Evolutionary conservation across 2,888 invertebrate species (phyloP).

Genomic region (Mythimna ferrago): DNA sequence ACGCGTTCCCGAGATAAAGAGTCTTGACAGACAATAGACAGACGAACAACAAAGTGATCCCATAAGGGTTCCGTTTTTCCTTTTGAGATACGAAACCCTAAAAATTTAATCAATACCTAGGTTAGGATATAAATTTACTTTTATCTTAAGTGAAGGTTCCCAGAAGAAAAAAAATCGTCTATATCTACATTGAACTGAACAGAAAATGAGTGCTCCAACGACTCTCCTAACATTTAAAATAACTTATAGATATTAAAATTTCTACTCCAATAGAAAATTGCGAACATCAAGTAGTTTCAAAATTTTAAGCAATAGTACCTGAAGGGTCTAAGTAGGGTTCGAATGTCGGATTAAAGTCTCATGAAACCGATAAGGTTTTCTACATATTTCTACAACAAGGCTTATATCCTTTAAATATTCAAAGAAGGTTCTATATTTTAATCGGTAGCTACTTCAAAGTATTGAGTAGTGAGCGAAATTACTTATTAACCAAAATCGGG

Average conservation of each 20-base stretch:
- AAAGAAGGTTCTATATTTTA: neutral
- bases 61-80: no score
- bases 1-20: no score
- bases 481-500: no score
- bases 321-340: constrained; percentile 10
- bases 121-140: no score
- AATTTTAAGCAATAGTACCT: constrained; percentile 1
- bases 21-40: no score
- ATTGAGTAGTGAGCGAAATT: neutral
- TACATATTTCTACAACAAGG: neutral
- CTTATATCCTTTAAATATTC: neutral
- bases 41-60: no score
- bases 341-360: neutral
- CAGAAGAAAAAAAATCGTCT: no score
- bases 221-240: neutral
- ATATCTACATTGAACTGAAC: no score
- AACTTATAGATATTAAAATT: constrained; percentile 15
- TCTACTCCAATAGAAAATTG: neutral
- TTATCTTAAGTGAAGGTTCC: no score
- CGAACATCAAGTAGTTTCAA: constrained; percentile 2
- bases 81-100: no score
- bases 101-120: no score
- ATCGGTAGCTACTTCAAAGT: neutral
- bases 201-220: no score
- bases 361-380: neutral